Conservation (phyloP, 2,797 vertebrate genomes). For the Crocidura indochinensis region DNA sequence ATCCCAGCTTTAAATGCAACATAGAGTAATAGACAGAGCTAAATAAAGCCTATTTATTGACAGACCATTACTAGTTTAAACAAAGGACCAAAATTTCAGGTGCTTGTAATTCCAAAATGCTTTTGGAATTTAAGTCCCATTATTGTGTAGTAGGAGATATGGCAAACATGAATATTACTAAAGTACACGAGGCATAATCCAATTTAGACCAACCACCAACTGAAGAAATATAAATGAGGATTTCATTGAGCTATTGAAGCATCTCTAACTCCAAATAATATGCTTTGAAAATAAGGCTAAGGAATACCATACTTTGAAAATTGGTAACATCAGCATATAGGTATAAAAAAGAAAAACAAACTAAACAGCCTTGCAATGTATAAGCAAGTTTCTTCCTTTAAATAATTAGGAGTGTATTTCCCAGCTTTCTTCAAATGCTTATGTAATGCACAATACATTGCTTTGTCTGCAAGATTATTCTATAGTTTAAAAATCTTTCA, state of each 20-base stretch:
- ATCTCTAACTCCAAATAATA: too few species aligned
- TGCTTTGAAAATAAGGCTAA: background rate
- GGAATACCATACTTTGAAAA: background rate
- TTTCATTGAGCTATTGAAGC: too few species aligned
- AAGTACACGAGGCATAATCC: background rate
- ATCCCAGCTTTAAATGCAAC: background rate
- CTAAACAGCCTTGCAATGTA: background rate
- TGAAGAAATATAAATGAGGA: background rate
- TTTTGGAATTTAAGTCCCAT: constrained; percentile 37
- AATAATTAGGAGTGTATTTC: constrained; percentile 57
- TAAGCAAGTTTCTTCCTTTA: constrained; percentile 23
- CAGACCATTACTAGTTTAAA: background rate
- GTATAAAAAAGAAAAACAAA: constrained; percentile 24
- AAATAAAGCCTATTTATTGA: constrained; percentile 35
- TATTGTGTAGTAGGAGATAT: background rate
- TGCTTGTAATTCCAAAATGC: constrained; percentile 9
- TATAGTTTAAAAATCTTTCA: constrained; percentile 63
- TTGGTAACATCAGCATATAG: background rate
- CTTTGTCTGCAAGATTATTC: constrained; percentile 72
- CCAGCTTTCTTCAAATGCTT: constrained; percentile 41
- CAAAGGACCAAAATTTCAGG: constrained; percentile 25
- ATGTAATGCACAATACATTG: constrained; percentile 37
- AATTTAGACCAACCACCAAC: background rate
- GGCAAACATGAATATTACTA: background rate
- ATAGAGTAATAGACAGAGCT: background rate